Conservation (phyloP, 2,888 invertebrate species). For the Bruchidius siliquastri region DNA sequence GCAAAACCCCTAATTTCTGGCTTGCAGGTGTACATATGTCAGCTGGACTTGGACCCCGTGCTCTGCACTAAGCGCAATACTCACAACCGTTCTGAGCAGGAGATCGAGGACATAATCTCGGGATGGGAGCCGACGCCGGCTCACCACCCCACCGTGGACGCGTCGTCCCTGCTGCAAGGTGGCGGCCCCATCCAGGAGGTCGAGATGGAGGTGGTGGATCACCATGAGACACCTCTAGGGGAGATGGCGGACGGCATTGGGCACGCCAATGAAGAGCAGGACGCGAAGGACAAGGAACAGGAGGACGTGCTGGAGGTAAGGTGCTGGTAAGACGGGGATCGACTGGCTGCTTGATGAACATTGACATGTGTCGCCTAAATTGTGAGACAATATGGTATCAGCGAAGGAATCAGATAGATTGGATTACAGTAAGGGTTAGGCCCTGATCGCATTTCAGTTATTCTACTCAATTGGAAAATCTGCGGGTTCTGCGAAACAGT, state of each 20-base stretch:
- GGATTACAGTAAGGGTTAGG: no score
- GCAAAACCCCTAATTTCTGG: no score
- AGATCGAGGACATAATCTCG: constrained; percentile 68
- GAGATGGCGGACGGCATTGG: no score
- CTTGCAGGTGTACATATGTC: constrained; percentile 80
- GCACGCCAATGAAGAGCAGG: background rate
- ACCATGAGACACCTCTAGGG: constrained; percentile 41
- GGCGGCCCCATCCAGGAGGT: constrained; percentile 72
- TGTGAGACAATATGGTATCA: no score
- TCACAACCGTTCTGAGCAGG: constrained; percentile 73
- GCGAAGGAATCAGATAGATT: no score
- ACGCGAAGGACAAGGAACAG: background rate
- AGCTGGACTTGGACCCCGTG: constrained; percentile 76
- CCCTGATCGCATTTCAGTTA: no score
- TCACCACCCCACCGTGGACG: constrained; percentile 78
- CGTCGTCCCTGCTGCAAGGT: constrained; percentile 77
- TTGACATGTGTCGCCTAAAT: no score
- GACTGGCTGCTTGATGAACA: background rate
- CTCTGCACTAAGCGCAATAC: constrained; percentile 78
- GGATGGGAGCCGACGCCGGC: constrained; percentile 75
- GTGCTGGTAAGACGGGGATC: background rate
- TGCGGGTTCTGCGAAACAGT: no score
- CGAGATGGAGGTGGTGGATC: constrained; percentile 66
- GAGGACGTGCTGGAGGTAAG: background rate
- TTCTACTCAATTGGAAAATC: no score